These are phyloP conservation scores for Peromyscus attwateri DNA, from an alignment of 2,797 vertebrate species.

Conservation along the genomic window DNA sequence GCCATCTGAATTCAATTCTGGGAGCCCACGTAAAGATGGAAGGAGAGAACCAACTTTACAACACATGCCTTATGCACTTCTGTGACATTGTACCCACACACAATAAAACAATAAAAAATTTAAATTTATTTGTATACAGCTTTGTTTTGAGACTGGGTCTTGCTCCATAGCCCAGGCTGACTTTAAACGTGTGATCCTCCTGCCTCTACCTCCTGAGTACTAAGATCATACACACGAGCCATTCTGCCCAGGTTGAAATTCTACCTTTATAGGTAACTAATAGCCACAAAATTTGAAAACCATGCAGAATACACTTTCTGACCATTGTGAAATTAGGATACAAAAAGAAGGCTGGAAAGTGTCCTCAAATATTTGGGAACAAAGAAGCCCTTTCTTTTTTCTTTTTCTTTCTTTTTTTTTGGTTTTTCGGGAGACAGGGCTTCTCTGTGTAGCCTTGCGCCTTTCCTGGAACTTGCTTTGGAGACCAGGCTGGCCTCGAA, in stretches of 20 bases:
- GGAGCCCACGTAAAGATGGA: not conserved
- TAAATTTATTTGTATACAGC: not conserved
- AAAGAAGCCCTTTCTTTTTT: not conserved
- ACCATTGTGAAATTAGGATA: conserved; percentile 25
- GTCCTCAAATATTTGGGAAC: conserved; percentile 27
- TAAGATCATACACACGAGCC: not conserved
- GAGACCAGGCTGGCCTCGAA: no score
- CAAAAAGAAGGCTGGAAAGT: conserved; percentile 47
- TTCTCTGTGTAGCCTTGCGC: no score
- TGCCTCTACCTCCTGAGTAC: not conserved
- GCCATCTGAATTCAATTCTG: not conserved
- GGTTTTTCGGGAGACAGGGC: no score
- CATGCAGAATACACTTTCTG: not conserved
- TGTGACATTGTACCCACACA: no score
- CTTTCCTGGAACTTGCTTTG: no score
- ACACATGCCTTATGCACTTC: no score
- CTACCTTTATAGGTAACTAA: not conserved
- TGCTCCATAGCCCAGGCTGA: not conserved
- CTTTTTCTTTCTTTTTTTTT: no score
- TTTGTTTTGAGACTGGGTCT: not conserved
- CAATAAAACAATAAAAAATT: not conserved
- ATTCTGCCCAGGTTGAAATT: not conserved
- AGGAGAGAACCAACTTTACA: not conserved
- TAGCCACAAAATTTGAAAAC: not conserved
- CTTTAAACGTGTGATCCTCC: not conserved